Conservation (phyloP, 2,888 invertebrate species). For the Plutella xylostella region DNA sequence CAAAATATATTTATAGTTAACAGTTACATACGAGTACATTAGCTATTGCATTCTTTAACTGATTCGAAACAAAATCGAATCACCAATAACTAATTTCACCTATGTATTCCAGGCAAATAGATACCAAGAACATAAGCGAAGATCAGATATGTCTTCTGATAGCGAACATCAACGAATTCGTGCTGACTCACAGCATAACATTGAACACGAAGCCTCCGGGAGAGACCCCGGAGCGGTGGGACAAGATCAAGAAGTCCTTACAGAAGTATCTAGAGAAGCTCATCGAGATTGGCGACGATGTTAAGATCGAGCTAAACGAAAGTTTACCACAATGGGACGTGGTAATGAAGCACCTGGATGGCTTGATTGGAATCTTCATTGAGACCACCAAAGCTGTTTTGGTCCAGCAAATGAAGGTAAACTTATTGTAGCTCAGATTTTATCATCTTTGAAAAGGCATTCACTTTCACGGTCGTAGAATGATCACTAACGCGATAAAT, state of each 20-base stretch:
- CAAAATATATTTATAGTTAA: too few species aligned
- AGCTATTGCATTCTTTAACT: too few species aligned
- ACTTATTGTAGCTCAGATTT: too few species aligned
- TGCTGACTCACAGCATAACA: conserved; percentile 63
- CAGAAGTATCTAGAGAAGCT: conserved; percentile 57
- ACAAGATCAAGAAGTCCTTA: conserved; percentile 57
- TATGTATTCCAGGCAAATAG: conserved; percentile 44
- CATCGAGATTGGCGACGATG: conserved; percentile 60
- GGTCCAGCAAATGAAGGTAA: conserved; percentile 70
- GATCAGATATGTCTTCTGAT: conserved; percentile 61
- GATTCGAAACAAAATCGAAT: conserved; percentile 1
- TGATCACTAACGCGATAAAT: too few species aligned
- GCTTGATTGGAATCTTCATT: conserved; percentile 65
- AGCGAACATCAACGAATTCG: conserved; percentile 69
- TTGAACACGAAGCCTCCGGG: conserved; percentile 60
- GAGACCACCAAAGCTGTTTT: conserved; percentile 70
- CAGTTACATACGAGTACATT: too few species aligned
- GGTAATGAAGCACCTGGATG: conserved; percentile 54
- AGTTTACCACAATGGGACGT: conserved; percentile 47
- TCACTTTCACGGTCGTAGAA: too few species aligned
- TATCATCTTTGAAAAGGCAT: too few species aligned
- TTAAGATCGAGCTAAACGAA: conserved; percentile 59
- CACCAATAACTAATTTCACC: too few species aligned
- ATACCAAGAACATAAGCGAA: conserved; percentile 36
- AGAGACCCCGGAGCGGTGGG: conserved; percentile 60